Percentiles rank a stretch among this genome's conserved stretches.
Conservation (phyloP, 2,797 vertebrate genomes). For the Triplophysa yarkandensis region DNA sequence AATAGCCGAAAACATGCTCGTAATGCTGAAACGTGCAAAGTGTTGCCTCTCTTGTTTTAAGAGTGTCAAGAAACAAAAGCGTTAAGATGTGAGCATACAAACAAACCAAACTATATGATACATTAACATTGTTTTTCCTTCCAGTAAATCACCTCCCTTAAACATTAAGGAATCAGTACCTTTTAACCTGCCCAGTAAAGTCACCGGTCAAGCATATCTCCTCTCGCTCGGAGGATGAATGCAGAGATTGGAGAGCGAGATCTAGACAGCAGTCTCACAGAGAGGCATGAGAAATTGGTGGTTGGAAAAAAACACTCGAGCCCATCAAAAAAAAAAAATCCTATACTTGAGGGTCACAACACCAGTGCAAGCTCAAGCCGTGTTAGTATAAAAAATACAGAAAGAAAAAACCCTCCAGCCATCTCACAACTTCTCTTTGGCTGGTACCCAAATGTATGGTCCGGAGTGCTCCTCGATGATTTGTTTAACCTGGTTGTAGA, state of each 20-base stretch:
- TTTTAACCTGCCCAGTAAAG: conserved; percentile 78
- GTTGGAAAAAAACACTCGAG: conserved; percentile 20
- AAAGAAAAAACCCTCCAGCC: conserved; percentile 57
- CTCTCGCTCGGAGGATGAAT: conserved; percentile 70
- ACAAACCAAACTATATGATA: conserved; percentile 81
- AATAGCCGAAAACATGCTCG: conserved; percentile 83
- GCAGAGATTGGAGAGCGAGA: conserved; percentile 23
- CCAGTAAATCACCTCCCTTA: conserved; percentile 89
- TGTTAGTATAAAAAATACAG: conserved; percentile 61
- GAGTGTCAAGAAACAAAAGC: conserved; percentile 81
- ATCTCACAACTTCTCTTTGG: conserved; percentile 94
- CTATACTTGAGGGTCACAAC: conserved; percentile 51
- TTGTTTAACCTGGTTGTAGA: conserved; percentile 94
- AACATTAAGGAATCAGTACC: conserved; percentile 97
- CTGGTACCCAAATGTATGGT: conserved; percentile 94
- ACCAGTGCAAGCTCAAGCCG: conserved; percentile 62
- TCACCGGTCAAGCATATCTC: conserved; percentile 82
- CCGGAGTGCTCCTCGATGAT: conserved; percentile 96
- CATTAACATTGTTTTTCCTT: conserved; percentile 76
- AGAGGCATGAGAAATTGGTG: conserved; percentile 23
- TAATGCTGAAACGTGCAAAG: conserved; percentile 92
- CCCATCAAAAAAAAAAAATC: conserved; percentile 27
- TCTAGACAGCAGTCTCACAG: conserved; percentile 37
- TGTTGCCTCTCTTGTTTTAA: conserved; percentile 79
- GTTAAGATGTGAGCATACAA: conserved; percentile 83